These are phyloP conservation scores for Drosophila yooni DNA, from an alignment of 2,888 invertebrate species.

Conservation along the genomic window DNA sequence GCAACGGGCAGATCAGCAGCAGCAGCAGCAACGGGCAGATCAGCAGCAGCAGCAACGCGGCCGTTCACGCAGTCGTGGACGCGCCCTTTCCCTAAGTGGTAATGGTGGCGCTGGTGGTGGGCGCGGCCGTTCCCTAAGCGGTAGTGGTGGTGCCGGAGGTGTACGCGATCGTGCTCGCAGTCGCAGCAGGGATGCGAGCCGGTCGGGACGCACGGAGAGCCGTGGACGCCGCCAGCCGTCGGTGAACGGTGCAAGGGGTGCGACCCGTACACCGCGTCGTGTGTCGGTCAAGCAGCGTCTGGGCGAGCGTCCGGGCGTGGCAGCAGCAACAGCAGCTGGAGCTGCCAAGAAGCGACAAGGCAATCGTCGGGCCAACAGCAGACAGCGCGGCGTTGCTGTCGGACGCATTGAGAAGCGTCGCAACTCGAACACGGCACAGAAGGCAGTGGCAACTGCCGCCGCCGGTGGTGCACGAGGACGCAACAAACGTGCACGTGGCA, in stretches of 20 bases:
- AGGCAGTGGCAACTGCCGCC: slow-evolving; percentile 54
- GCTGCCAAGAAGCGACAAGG: slow-evolving; percentile 42
- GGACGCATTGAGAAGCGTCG: slow-evolving; percentile 81
- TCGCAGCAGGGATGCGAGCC: slow-evolving; percentile 41
- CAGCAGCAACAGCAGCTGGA: slow-evolving; percentile 29
- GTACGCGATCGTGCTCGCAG: slow-evolving; percentile 37
- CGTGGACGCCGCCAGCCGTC: slow-evolving; percentile 48
- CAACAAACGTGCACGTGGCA: slow-evolving; percentile 71
- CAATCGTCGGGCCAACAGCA: slow-evolving; percentile 58
- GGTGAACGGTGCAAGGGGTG: slow-evolving; percentile 35
- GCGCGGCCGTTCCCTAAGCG: slow-evolving; percentile 42
- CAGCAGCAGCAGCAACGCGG: slow-evolving; percentile 51
- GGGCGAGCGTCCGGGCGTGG: slow-evolving; percentile 73
- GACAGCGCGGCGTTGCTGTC: slow-evolving; percentile 71
- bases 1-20: slow-evolving; percentile 24
- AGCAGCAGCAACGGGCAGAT: slow-evolving; percentile 19
- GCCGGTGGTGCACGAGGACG: slow-evolving; percentile 57
- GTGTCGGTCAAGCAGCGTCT: slow-evolving; percentile 82
- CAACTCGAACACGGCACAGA: slow-evolving; percentile 51
- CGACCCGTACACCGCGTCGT: slow-evolving; percentile 35
- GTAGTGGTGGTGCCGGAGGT: background rate
- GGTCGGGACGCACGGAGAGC: slow-evolving; percentile 45
- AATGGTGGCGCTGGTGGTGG: background rate
- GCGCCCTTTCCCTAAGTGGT: slow-evolving; percentile 53
- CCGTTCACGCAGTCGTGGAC: slow-evolving; percentile 74